Base-by-base conservation (phyloP, 2,797 vertebrate genomes). In the Acrossocheilus fasciatus region DNA sequence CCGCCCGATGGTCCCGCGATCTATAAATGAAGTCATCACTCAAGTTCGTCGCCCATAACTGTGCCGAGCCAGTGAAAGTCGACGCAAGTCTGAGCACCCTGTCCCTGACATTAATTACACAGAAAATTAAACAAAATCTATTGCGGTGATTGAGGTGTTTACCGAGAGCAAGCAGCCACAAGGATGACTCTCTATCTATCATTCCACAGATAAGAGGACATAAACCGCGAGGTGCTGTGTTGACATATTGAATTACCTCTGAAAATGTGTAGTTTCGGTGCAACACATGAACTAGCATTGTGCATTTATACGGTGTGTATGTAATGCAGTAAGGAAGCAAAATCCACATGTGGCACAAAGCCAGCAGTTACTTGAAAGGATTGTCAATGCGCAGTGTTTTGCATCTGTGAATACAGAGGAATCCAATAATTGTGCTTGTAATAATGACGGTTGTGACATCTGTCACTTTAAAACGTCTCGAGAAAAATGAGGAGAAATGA, bases 391-490 rank as follows among this genome's bases (percentile, higher is more conserved):
- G 86, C 87, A 92, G 86, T 57, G 91, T 30, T 74, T 72, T 66
- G 74, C 57, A 73, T 82, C n/a, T 66, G n/a, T 43, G 81, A 70
- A 66, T 54, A 36, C 30, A 17, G 57, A 73, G 57, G 18, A 88
- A 86, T 57, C 77, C 72, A 92, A 93, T 94, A 94, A 96, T 95
- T 94, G 93, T 91, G 89, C 89, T 87, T 93, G 95, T 94, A 93
- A 95, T 95, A 92, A 95, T 75, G 94, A 93, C 92, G 92, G 94
- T 94, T 94, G 93, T 95, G 94, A 95, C 94, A 95, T 95, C 92
- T 94, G 93, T 95, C 95, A 95, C 92, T 94, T 92, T 91, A 88
- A 91, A 94, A 92, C 90, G 93, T 93, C 93, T 95, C 94, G 93
- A 92, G 94, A 92, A 93, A 95, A 95, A 89, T 93, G 92, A 94